Evolutionary conservation across 1,140 invertebrate species (phyloP).

Genomic region (Rhagoletis pomonella): DNA sequence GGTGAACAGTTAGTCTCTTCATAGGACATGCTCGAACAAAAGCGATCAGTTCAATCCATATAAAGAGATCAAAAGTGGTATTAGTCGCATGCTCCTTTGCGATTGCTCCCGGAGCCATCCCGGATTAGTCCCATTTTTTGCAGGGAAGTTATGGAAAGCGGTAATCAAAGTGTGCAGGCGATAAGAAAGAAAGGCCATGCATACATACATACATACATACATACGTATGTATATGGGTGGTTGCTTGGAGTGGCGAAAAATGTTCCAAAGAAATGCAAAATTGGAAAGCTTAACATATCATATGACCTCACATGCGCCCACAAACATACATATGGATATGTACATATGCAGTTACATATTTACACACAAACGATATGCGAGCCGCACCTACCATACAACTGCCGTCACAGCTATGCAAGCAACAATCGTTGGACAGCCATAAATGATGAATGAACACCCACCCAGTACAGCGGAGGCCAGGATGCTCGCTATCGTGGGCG

Average conservation of each 20-base stretch:
- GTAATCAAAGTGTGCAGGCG: neutral
- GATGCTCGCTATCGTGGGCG: neutral
- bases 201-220: no score
- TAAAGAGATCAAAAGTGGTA: no score
- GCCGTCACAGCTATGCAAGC: neutral
- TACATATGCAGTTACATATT: neutral
- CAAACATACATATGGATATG: neutral
- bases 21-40: no score
- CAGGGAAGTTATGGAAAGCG: neutral
- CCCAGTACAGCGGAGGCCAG: neutral
- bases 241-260: neutral
- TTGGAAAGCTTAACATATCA: constrained; percentile 27
- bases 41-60: no score
- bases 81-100: no score
- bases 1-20: no score
- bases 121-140: no score
- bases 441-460: constrained; percentile 23
- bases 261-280: neutral
- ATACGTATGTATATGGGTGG: neutral
- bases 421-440: constrained; percentile 17
- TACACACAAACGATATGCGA: neutral
- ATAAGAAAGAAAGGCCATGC: neutral
- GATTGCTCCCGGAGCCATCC: no score
- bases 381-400: constrained; percentile 5
- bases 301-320: neutral